Evolutionary conservation across 2,113 vertebrate genomes (phyloP).

Genomic region (Halcyon senegalensis): DNA sequence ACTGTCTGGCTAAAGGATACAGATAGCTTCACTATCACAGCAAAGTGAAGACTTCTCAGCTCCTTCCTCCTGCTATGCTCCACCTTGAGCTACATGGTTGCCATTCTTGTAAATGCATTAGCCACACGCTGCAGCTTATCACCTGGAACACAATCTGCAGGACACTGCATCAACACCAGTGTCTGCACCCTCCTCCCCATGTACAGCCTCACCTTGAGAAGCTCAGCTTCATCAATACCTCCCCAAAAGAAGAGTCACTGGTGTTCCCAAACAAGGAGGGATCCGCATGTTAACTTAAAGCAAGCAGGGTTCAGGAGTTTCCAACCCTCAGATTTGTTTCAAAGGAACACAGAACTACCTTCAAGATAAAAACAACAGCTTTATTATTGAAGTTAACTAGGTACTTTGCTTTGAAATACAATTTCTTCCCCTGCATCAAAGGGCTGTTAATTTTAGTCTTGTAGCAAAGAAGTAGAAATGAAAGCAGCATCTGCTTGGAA

Average conservation of each 20-base stretch:
- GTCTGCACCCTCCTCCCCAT: accelerated
- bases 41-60: not conserved
- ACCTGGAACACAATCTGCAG: not conserved
- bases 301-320: not conserved
- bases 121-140: not conserved
- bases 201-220: not conserved
- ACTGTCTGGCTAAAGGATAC: not conserved
- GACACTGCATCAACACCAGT: accelerated
- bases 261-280: not conserved
- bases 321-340: not conserved
- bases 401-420: conserved; percentile 46
- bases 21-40: not conserved
- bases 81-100: not conserved
- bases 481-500: conserved; percentile 60
- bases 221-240: not conserved
- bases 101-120: not conserved
- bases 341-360: conserved; percentile 21
- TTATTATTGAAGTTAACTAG: conserved; percentile 23
- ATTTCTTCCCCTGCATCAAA: conserved; percentile 27
- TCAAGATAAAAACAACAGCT: not conserved
- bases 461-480: not conserved
- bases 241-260: not conserved
- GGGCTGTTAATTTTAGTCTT: conserved; percentile 21
- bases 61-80: not conserved
- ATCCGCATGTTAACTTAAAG: not conserved